A percentile compares a stretch with the other conserved stretches of the same genome.
phyloP scores from a whole-genome alignment of 2,797 vertebrate genomes.

The Pyrocephalus nanus region DNA sequence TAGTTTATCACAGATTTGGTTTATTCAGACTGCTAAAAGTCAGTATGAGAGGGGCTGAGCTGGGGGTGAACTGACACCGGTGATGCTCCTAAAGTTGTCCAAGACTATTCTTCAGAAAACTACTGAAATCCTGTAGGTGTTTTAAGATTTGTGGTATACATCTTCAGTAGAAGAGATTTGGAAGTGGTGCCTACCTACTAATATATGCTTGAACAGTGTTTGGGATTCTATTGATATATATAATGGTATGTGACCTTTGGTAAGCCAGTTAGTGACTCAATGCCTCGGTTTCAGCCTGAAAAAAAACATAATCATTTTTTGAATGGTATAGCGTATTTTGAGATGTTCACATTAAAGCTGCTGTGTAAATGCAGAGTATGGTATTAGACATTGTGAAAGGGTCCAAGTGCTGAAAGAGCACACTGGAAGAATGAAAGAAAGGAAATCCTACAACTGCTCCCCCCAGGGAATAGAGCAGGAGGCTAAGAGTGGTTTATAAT shows the following conservation, averaged over 20 bases:
- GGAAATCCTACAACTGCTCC: background rate
- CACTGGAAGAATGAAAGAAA: background rate
- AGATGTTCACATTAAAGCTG: background rate
- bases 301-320: background rate
- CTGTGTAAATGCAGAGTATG: background rate
- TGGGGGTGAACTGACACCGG: background rate
- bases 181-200: background rate
- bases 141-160: background rate
- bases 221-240: background rate
- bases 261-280: background rate
- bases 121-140: background rate
- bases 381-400: background rate
- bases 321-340: background rate
- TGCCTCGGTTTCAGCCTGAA: background rate
- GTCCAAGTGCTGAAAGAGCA: background rate
- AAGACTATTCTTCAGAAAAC: background rate
- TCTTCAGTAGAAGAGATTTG: background rate
- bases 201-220: background rate
- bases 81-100: background rate
- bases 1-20: background rate
- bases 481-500: slow-evolving; percentile 63
- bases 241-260: background rate
- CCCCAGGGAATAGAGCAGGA: background rate
- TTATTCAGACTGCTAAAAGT: background rate
- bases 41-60: background rate